These are phyloP conservation scores for Resseliella maxima DNA, from an alignment of 2,888 invertebrate genomes.

Conservation along the genomic window DNA sequence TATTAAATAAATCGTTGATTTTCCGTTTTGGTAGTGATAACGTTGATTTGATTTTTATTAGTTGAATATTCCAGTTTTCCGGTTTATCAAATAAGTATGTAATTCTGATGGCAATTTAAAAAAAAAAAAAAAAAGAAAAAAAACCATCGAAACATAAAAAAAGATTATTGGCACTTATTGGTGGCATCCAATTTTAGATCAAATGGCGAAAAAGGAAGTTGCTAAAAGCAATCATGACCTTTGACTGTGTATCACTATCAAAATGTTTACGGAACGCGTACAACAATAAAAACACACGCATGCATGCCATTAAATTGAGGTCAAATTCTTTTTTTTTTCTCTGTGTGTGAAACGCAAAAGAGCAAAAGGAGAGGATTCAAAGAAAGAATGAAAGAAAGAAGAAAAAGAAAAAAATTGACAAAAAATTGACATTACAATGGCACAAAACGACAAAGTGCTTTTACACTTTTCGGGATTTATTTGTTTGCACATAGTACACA, in stretches of 20 bases:
- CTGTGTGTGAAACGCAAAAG: neutral
- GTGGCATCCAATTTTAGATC: too few relatives aligned
- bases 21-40: conserved; percentile 4
- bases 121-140: too few relatives aligned
- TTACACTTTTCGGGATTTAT: conserved; percentile 48
- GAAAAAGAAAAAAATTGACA: conserved; percentile 15
- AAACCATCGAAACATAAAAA: conserved; percentile 5
- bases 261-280: conserved; percentile 29
- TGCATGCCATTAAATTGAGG: conserved; percentile 48
- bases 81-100: neutral
- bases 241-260: conserved; percentile 27
- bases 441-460: conserved; percentile 1
- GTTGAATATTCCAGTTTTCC: conserved; percentile 9
- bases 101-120: neutral
- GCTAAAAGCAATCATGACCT: conserved; percentile 47
- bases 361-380: neutral
- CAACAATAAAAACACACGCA: conserved; percentile 26
- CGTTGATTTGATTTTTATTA: conserved; percentile 36
- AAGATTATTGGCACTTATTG: neutral
- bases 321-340: too few relatives aligned
- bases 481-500: conserved; percentile 36
- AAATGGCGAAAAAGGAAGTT: neutral
- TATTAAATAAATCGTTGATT: conserved; percentile 51
- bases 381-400: too few relatives aligned
- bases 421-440: conserved; percentile 43